Evolutionary conservation across 2,888 invertebrate species (phyloP).

Genomic region (Drosophila kokeensis): DNA sequence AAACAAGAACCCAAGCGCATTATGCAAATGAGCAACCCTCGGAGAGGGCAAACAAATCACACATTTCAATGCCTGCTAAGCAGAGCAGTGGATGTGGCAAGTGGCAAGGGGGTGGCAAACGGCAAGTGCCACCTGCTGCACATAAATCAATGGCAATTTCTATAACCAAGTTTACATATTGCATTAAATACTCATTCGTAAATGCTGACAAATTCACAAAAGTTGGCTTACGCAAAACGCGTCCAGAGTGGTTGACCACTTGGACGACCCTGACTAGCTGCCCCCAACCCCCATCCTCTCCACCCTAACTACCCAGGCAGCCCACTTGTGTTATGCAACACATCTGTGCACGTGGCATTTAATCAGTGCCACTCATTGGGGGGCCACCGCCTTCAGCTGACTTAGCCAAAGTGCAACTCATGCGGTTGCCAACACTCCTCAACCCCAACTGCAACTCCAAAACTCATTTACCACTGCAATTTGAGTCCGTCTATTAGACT

Average conservation of each 20-base stretch:
- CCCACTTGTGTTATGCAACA: constrained; percentile 18
- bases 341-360: constrained; percentile 65
- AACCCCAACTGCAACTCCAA: constrained; percentile 4
- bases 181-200: constrained; percentile 50
- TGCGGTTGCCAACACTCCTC: constrained; percentile 53
- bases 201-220: constrained; percentile 44
- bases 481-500: constrained; percentile 41
- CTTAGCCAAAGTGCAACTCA: constrained; percentile 72
- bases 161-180: constrained; percentile 50
- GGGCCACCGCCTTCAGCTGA: constrained; percentile 38
- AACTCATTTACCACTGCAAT: constrained; percentile 31
- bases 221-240: constrained; percentile 15
- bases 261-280: constrained; percentile 8
- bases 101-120: constrained; percentile 17
- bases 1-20: constrained; percentile 58
- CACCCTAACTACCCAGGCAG: not conserved
- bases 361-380: constrained; percentile 66
- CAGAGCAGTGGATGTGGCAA: constrained; percentile 43
- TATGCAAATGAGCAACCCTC: constrained; percentile 72
- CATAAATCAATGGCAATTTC: constrained; percentile 55
- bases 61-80: constrained; percentile 55
- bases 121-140: constrained; percentile 62
- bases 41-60: constrained; percentile 58
- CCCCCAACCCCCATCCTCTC: not conserved
- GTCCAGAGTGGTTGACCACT: constrained; percentile 62